A percentile compares a stretch with the other conserved stretches of the same genome.
Conservation (phyloP, 92 coral and sea anemone genomes). For the Umimayanthus kanabou region DNA sequence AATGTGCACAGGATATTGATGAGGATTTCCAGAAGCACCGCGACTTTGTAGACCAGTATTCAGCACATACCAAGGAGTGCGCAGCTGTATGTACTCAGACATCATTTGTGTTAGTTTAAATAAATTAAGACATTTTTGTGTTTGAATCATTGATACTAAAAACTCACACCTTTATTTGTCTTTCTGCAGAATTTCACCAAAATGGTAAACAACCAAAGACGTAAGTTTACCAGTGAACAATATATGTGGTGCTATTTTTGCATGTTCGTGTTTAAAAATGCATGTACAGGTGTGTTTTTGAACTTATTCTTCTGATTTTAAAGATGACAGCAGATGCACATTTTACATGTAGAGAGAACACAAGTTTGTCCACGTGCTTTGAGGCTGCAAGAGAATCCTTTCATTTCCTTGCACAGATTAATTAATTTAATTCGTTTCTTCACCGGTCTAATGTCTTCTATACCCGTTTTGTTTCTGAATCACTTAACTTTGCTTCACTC, state of each 20-base stretch:
- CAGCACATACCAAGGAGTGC: conserved; percentile 69
- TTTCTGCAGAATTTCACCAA: conserved; percentile 69
- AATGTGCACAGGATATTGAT: conserved; percentile 72
- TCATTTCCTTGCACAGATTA: too few species aligned
- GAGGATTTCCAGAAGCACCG: conserved; percentile 92
- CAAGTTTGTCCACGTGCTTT: background rate
- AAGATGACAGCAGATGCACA: too few species aligned
- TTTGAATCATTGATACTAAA: background rate
- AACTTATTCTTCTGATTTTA: too few species aligned
- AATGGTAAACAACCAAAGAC: conserved; percentile 80
- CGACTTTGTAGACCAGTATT: conserved; percentile 80
- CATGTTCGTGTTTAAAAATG: too few species aligned
- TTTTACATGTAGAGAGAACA: background rate
- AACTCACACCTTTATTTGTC: background rate
- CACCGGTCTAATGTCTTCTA: too few species aligned
- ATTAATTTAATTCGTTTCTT: too few species aligned
- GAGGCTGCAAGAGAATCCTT: too few species aligned
- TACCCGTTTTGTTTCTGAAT: too few species aligned
- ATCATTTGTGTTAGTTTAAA: background rate
- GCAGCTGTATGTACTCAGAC: conserved; percentile 56
- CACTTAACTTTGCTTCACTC: too few species aligned
- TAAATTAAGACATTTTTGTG: too few species aligned
- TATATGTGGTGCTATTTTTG: too few species aligned
- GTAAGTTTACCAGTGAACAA: conserved; percentile 54
- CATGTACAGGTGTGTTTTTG: too few species aligned